Base-by-base conservation (phyloP, 2,113 vertebrate species). In the Hucho hucho region DNA sequence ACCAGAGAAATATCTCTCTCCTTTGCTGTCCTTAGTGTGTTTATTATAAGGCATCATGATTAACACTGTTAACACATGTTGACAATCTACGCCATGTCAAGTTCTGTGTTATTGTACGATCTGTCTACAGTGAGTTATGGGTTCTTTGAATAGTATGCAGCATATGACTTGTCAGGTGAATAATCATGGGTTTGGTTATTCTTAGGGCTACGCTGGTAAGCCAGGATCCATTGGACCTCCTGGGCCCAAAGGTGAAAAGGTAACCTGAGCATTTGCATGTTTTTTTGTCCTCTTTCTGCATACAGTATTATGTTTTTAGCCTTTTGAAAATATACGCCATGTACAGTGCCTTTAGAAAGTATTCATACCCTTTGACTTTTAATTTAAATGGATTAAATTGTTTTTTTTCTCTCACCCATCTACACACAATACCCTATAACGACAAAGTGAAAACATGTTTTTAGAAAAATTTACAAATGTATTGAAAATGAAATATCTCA, bases 181-280 rank as follows among this genome's bases (percentile, higher is more conserved):
- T 24, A 32, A 69, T 69, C 64, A 71, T 70, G 56, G 28, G 28
- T 61, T 71, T 24, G 25, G 16, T 74, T 74, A 83, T 43, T 76
- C 77, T 84, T 84, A 99, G 97, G 98, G 98, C 79, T 95, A 96
- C 70, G 82, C 83, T 80, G 98, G 98, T 70, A 94, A 92, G 68
- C 83, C 91, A 43, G 98, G 98, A 73, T 88, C 91, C 11, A 75
- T 92, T 43, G 98, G 97, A 28, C 86, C 93, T 53, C 93, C 95
- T 32, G 98, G 98, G 70, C 94, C 94, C 69, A 99, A 97, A 93
- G 97, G 98, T 90, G 96, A 98, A 94, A 99, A 99, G 95, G 98
- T 99, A 93, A 88, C 20, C 43, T 29, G 65, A 80, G 5, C 16
- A 4, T 12, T 28, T 49, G 18, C 46, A 46, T 24, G 49, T 37